A percentile compares a stretch with the other conserved stretches of the same genome.
These are phyloP conservation scores for Nasua narica DNA, from an alignment of 2,797 vertebrate species.

Conservation along the genomic window DNA sequence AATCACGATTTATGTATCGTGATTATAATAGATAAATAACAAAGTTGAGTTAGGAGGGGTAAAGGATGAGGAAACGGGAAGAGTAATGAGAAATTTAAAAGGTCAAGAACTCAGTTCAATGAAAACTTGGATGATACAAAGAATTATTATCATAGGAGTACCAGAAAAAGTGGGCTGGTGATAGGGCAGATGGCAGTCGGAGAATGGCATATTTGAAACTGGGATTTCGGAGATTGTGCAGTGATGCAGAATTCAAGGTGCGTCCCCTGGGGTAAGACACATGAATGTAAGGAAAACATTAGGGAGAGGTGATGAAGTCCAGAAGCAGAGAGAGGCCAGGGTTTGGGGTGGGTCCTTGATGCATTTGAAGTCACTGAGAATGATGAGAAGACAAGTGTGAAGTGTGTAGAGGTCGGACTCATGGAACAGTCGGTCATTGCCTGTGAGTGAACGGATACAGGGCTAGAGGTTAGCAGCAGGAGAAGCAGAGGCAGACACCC, in stretches of 20 bases:
- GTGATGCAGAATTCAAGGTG: background rate
- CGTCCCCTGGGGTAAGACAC: rapidly evolving
- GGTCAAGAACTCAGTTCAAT: background rate
- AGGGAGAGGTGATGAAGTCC: background rate
- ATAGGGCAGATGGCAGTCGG: background rate
- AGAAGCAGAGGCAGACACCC: background rate
- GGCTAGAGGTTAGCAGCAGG: background rate
- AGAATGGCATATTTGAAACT: background rate
- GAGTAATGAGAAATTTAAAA: background rate
- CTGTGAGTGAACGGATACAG: background rate
- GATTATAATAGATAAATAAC: background rate
- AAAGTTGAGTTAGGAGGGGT: background rate
- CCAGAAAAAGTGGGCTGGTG: background rate
- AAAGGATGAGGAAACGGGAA: background rate
- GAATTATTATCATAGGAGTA: background rate
- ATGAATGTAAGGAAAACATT: background rate
- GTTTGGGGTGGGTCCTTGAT: background rate
- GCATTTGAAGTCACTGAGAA: background rate
- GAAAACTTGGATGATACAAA: background rate
- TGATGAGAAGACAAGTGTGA: background rate
- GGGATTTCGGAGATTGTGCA: background rate
- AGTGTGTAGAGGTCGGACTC: background rate
- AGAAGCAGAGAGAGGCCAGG: background rate
- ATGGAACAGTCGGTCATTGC: background rate
- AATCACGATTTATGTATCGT: background rate